Percentiles rank a stretch among this genome's conserved stretches.
Evolutionary conservation across 2,888 invertebrate genomes (phyloP).

Genomic region (Apocheima hispidaria): DNA sequence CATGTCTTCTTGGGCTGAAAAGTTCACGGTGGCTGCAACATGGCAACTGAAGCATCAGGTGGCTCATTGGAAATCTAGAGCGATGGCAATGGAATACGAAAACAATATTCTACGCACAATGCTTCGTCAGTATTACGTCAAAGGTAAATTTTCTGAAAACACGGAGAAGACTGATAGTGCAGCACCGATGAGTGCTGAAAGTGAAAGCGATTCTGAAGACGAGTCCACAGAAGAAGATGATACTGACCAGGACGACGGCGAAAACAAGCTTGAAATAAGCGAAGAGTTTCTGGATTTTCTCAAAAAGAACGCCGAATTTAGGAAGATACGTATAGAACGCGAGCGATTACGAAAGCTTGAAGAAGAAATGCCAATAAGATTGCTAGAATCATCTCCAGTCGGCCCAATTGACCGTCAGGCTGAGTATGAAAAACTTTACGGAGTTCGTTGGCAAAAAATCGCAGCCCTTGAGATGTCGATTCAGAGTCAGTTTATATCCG

Average conservation of each 20-base stretch:
- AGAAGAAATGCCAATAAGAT: constrained; percentile 43
- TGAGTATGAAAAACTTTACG: constrained; percentile 86
- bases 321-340: constrained; percentile 63
- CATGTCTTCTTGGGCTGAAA: constrained; percentile 77
- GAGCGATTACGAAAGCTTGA: constrained; percentile 55
- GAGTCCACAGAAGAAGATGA: constrained; percentile 30
- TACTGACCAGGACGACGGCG: constrained; percentile 50
- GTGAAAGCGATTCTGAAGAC: constrained; percentile 14
- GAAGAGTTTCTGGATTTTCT: constrained; percentile 88
- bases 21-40: constrained; percentile 69
- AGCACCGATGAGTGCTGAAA: constrained; percentile 14
- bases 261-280: constrained; percentile 82
- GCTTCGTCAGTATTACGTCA: constrained; percentile 65
- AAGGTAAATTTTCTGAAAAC: constrained; percentile 30
- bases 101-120: constrained; percentile 84
- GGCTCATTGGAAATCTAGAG: constrained; percentile 87
- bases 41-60: constrained; percentile 86
- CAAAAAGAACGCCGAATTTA: constrained; percentile 85
- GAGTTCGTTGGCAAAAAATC: constrained; percentile 88
- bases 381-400: constrained; percentile 53
- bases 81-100: constrained; percentile 85
- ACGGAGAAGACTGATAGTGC: not conserved
- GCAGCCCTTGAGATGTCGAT: constrained; percentile 91
- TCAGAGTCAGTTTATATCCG: constrained; percentile 88
- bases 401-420: constrained; percentile 60